phyloP scores from a whole-genome alignment of 2,888 invertebrate species.

The Theretra japonica region DNA sequence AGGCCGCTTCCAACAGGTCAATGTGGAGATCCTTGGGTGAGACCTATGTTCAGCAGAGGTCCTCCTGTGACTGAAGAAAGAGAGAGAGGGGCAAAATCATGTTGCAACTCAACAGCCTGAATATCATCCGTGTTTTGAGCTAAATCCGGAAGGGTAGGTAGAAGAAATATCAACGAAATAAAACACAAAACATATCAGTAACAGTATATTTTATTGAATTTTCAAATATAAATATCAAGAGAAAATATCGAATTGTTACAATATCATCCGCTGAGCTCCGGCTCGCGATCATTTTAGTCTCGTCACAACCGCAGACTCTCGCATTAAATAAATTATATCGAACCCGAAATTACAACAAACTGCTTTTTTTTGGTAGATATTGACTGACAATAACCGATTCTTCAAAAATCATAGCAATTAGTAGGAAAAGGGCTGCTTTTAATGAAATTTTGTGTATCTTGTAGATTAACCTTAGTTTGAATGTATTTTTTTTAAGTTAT shows the following conservation, averaged over 20 bases:
- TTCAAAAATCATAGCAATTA: too few species aligned
- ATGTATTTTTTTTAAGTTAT: too few species aligned
- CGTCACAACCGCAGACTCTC: not conserved
- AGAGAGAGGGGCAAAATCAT: too few species aligned
- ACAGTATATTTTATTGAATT: slow-evolving; percentile 83
- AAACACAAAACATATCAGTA: slow-evolving; percentile 65
- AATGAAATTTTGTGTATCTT: too few species aligned
- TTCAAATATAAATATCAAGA: slow-evolving; percentile 79
- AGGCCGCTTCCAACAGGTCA: too few species aligned
- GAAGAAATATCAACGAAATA: slow-evolving; percentile 36
- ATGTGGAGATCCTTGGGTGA: too few species aligned
- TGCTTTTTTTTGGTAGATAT: not conserved
- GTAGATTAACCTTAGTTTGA: too few species aligned
- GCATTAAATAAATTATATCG: not conserved
- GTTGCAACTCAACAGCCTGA: too few species aligned
- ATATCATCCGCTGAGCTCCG: slow-evolving; percentile 41
- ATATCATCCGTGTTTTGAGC: not conserved
- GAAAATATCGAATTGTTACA: slow-evolving; percentile 69
- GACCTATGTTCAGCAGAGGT: too few species aligned
- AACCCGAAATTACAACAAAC: not conserved
- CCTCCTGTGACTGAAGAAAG: too few species aligned
- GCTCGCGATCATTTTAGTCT: slow-evolving; percentile 10
- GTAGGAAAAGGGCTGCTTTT: too few species aligned
- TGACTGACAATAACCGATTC: too few species aligned
- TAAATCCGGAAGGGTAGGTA: not conserved